Base-by-base conservation (phyloP, 2,797 vertebrate genomes). In the Cephalopachus bancanus region DNA sequence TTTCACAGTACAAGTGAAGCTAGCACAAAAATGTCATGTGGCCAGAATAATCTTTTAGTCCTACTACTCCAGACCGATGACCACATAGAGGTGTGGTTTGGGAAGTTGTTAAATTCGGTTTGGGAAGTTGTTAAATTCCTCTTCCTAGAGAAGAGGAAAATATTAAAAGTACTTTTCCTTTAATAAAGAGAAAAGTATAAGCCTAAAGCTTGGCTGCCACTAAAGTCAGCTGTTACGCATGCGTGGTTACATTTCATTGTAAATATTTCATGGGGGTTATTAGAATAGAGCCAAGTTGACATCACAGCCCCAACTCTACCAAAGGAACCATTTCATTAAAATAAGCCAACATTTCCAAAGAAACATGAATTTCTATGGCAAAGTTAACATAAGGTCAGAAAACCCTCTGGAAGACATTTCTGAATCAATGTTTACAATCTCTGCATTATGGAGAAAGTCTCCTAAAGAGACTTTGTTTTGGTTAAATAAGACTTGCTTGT, bases 301-400 rank as follows among this genome's bases (percentile, higher is more conserved):
- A 84, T 96, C 89, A 97, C 89, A 94, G 80, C 87, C 89, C 91
- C 65, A 83, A 49, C 78, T 64, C 12, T 65, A 97, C 96, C 88
- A 89, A 74, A 97, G 96, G 80, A 96, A 74, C 96, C 83, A 55
- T 97, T 97, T 55, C 95, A 78, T 93, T 97, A 69, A 95, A 94
- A 89, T 72, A 79, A 95, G 62, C 95, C 93, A 78, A 14, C 30
- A 83, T 93, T 84, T 69, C 74, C 83, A 37, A 94, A 96, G 91
- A 96, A 94, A 76, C 71, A 88, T 28, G 4, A 65, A 94, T 97
- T 97, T 97, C 97, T 62, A 90, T 93, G 95, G 81, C 81, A 95
- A 15, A 90, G 72, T 96, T 84, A 96, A 51, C 94, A 53, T 95
- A 75, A 85, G 92, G 88, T 97, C 37, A n/a, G 88, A 91, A 96